Conservation (phyloP, 2,113 vertebrate species). For the Thalassoma bifasciatum region DNA sequence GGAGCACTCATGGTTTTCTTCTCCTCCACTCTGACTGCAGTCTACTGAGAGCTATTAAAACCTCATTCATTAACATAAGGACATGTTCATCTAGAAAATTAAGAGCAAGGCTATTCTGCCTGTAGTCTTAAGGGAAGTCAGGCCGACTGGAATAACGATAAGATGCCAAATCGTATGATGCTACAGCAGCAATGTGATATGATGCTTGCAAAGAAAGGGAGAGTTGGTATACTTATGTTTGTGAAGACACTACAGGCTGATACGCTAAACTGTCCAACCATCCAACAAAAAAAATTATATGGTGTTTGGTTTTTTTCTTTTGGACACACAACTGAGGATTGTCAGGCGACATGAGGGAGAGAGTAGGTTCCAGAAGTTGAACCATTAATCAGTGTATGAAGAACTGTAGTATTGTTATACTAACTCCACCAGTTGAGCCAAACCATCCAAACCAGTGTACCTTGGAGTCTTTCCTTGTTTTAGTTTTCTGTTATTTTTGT, state of each 20-base stretch:
- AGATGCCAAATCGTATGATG: constrained; percentile 54
- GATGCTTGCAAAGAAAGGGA: constrained; percentile 50
- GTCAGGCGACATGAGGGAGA: no score
- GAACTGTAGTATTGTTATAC: no score
- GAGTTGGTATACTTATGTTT: constrained; percentile 11
- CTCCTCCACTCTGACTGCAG: constrained; percentile 35
- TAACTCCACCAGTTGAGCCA: no score
- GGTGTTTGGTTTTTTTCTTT: no score
- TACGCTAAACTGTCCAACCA: background rate
- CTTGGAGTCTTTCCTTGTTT: no score
- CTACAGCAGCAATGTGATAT: constrained; percentile 18
- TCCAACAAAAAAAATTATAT: no score
- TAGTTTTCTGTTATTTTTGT: no score
- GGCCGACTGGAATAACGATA: constrained; percentile 61
- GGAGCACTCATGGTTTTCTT: constrained; percentile 10
- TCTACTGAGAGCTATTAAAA: constrained; percentile 70
- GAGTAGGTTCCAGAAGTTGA: no score
- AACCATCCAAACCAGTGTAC: no score
- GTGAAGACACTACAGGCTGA: constrained; percentile 8
- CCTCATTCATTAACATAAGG: constrained; percentile 65
- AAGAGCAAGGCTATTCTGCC: constrained; percentile 57
- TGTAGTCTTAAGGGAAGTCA: constrained; percentile 51
- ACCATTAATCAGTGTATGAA: no score
- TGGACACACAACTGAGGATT: no score
- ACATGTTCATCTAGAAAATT: constrained; percentile 71